phyloP scores from a whole-genome alignment of 2,888 invertebrate species.

The Drosophila atripex region DNA sequence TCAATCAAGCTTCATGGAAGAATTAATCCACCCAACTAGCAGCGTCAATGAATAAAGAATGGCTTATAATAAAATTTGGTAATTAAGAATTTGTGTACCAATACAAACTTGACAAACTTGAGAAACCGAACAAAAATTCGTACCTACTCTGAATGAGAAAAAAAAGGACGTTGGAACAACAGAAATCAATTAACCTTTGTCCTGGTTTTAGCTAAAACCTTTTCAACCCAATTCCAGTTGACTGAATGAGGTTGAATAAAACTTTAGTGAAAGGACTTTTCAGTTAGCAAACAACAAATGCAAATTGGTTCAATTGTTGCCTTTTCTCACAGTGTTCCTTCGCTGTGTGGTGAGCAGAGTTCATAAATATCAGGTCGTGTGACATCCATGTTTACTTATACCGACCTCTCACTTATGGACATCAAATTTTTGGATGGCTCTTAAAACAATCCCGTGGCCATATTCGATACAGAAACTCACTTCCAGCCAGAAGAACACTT shows the following conservation, averaged over 20 bases:
- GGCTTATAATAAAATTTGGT: no score
- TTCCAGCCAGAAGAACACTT: conserved; percentile 29
- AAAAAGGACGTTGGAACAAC: not conserved
- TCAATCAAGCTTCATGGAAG: no score
- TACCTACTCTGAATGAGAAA: not conserved
- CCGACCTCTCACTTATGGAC: not conserved
- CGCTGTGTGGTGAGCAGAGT: not conserved
- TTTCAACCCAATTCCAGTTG: not conserved
- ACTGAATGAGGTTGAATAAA: not conserved
- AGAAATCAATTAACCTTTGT: not conserved
- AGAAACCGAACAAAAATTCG: not conserved
- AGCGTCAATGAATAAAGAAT: no score
- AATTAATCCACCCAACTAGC: no score
- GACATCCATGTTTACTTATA: not conserved
- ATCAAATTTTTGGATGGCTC: not conserved
- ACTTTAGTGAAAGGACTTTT: not conserved
- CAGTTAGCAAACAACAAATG: not conserved
- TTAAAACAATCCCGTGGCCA: not conserved
- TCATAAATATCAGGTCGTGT: not conserved
- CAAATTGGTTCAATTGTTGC: not conserved
- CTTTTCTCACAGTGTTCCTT: not conserved
- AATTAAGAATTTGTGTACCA: no score
- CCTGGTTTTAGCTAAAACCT: not conserved
- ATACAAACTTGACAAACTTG: no score
- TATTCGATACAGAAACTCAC: not conserved